Conservation (phyloP, 2,888 invertebrate genomes). For the Linyphia triangularis region DNA sequence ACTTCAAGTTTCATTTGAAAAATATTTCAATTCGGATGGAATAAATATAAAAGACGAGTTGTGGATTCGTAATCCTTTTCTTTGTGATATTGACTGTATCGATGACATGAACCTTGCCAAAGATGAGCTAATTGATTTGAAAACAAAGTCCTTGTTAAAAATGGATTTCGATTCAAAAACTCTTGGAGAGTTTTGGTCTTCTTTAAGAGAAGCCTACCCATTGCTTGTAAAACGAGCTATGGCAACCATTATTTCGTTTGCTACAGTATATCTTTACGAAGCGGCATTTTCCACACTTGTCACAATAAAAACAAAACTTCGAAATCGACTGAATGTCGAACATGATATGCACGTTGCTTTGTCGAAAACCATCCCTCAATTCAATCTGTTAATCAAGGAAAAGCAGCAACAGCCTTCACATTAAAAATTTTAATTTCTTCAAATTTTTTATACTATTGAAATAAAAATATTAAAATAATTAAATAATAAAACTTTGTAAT, state of each 20-base stretch:
- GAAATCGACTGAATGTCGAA: conserved; percentile 51
- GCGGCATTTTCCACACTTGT: too few relatives aligned
- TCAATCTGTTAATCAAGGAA: conserved; percentile 55
- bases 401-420: conserved; percentile 54
- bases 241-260: too few relatives aligned
- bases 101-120: conserved; percentile 50
- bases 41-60: conserved; percentile 61
- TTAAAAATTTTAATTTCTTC: conserved; percentile 52
- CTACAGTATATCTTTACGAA: too few relatives aligned
- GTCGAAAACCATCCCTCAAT: conserved; percentile 58
- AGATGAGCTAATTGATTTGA: conserved; percentile 54
- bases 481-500: too few relatives aligned
- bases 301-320: too few relatives aligned
- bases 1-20: too few relatives aligned
- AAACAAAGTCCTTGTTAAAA: conserved; percentile 54
- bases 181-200: too few relatives aligned
- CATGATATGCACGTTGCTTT: conserved; percentile 53
- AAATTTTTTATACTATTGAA: background rate
- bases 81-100: conserved; percentile 63
- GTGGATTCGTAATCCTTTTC: conserved; percentile 62
- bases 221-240: too few relatives aligned
- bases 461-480: too few relatives aligned
- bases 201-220: too few relatives aligned
- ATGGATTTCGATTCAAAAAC: too few relatives aligned
- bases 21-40: conserved; percentile 51